A percentile compares a stretch with the other conserved stretches of the same genome.
Conservation (phyloP, 2,113 vertebrate genomes). For the Leptodactylus fuscus region DNA sequence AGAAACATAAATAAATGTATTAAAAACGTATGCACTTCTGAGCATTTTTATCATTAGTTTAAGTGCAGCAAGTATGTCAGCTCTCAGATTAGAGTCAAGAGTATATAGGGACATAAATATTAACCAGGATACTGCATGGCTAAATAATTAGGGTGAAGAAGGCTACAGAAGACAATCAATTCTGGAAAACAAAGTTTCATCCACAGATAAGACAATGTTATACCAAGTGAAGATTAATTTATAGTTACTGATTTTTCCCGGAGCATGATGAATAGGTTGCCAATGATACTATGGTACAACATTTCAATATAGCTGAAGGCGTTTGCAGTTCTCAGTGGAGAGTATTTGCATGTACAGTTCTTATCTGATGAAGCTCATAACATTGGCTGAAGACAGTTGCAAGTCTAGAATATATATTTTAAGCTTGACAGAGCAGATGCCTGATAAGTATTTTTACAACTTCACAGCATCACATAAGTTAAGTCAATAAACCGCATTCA, state of each 20-base stretch:
- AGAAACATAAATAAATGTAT: neutral
- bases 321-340: constrained; percentile 33
- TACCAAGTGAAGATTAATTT: constrained; percentile 44
- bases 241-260: constrained; percentile 36
- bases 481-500: neutral
- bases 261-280: constrained; percentile 48
- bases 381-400: constrained; percentile 14
- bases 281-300: constrained; percentile 35
- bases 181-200: constrained; percentile 35
- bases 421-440: neutral
- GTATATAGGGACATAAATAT: constrained; percentile 27
- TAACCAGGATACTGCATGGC: constrained; percentile 33
- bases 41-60: constrained; percentile 4
- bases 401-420: constrained; percentile 6
- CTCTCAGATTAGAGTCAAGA: neutral
- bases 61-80: neutral
- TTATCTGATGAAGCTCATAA: constrained; percentile 28
- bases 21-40: neutral
- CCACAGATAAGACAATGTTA: constrained; percentile 45
- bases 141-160: constrained; percentile 48
- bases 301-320: constrained; percentile 50
- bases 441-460: neutral
- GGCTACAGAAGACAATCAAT: constrained; percentile 41
- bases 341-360: constrained; percentile 46
- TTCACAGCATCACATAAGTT: neutral